Evolutionary conservation across 2,113 vertebrate genomes (phyloP), one percentile per base, ranked within the genome.

Genomic region (Montifringilla adamsi): DNA sequence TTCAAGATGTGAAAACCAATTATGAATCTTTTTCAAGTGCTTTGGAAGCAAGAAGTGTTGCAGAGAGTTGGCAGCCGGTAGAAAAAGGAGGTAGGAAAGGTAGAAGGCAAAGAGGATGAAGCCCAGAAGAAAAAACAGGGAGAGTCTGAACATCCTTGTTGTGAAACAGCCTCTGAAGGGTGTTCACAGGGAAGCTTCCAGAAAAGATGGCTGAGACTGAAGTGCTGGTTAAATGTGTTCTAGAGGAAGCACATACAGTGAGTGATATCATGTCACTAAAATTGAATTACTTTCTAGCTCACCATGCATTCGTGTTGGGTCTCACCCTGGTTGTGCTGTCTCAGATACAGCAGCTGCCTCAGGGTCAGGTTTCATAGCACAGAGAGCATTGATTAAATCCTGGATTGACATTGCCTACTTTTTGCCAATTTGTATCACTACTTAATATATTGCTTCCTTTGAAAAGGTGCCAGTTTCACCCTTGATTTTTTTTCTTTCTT

Each of bases 251-350:
- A 7, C 50, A 13, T 62, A 10, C 52, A 35, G 4, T 27, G 31
- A 70, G 30, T 28, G 28, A 11, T 10, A 18, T 21, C 30, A 22
- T 21, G 27, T 43, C 75, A n/a, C 44, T 88, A 27, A 50, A 82
- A 83, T 4, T 0, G 28, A 46, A n/a, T 52, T 39, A 4, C 9
- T 49, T 30, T 28, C n/a, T 9, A 37, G 41, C 49, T 82, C 43
- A 10, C 28, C 19, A 0, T 7, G 24, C 20, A 9, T 7, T 46
- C 28, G 1, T 18, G 31, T 8, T 52, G 39, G 50, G 5, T 43
- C 10, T 74, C 47, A 30, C 21, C 7, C 46, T 41, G 8, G 26
- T 31, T 81, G 6, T 19, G 23, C 19, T 55, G 28, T 37, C 35
- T 24, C 15, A 24, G 46, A 11, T 19, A 3, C 15, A 17, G 17